Conservation (phyloP, 1,140 invertebrate genomes). For the Aphidius gifuensis region DNA sequence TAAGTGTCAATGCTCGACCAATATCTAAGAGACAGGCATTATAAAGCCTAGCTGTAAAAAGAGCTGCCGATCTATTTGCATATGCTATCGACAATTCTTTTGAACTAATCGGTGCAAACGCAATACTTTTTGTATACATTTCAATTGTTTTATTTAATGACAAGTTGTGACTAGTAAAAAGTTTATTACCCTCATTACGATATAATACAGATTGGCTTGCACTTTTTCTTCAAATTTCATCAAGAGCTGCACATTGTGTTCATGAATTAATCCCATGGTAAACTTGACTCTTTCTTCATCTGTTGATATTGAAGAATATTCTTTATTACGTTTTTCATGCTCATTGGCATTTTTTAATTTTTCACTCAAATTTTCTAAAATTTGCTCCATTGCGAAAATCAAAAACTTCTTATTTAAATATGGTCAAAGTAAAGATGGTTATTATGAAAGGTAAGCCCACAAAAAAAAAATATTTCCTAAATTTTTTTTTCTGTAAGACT, state of each 20-base stretch:
- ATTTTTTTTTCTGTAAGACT: too few species aligned
- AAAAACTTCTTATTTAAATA: too few species aligned
- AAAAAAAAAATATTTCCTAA: too few species aligned
- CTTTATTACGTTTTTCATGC: neutral
- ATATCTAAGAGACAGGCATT: slow-evolving; percentile 22
- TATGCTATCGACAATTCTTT: slow-evolving; percentile 20
- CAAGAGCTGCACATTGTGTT: neutral
- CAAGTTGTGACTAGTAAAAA: neutral
- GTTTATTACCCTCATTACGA: neutral
- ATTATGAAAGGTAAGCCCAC: too few species aligned
- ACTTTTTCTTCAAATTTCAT: neutral
- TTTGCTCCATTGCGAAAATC: slow-evolving; percentile 1
- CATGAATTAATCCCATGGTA: slow-evolving; percentile 1
- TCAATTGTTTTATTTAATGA: slow-evolving; percentile 15
- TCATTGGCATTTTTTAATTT: neutral
- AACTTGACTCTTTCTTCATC: slow-evolving; percentile 13
- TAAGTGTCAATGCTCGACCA: slow-evolving; percentile 16
- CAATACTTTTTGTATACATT: slow-evolving; percentile 22
- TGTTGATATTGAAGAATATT: slow-evolving; percentile 6
- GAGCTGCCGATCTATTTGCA: slow-evolving; percentile 23
- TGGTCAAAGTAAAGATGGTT: too few species aligned
- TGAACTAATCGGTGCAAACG: slow-evolving; percentile 14
- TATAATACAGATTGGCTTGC: neutral
- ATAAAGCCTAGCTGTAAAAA: slow-evolving; percentile 21
- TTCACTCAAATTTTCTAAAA: slow-evolving; percentile 3